phyloP scores from a whole-genome alignment of 2,113 vertebrate species.

The Hypanus sabinus region DNA sequence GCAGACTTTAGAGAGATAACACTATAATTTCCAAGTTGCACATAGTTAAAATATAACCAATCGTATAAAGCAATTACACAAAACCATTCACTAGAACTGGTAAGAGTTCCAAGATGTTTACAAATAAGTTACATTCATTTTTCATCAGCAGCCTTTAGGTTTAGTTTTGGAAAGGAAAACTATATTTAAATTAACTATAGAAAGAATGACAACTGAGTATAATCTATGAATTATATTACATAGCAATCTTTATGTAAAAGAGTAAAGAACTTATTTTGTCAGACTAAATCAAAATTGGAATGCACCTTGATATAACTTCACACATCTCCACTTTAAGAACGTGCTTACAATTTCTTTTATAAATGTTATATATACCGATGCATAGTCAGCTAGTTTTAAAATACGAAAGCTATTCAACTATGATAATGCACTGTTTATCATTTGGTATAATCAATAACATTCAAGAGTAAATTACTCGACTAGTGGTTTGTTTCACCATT shows the following conservation, averaged over 20 bases:
- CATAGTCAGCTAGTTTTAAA: not conserved
- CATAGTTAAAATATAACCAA: not conserved
- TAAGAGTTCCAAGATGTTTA: not conserved
- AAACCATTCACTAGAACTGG: not conserved
- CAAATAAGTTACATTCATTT: not conserved
- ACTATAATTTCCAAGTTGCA: not conserved
- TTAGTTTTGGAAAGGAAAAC: not conserved
- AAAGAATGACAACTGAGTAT: not conserved
- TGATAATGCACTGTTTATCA: not conserved
- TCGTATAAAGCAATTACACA: not conserved
- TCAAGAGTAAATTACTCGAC: not conserved
- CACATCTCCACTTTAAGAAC: not conserved
- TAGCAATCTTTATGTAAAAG: not conserved
- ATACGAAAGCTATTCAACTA: not conserved
- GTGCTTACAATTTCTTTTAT: not conserved
- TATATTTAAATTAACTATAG: not conserved
- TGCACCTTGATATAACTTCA: not conserved
- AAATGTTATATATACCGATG: too few species aligned
- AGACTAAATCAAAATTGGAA: not conserved
- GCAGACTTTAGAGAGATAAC: not conserved
- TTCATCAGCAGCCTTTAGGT: not conserved
- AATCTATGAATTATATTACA: not conserved
- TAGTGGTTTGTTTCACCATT: not conserved
- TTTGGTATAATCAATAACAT: constrained; percentile 10
- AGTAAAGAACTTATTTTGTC: not conserved